These are phyloP conservation scores for Diadegma fenestrale DNA, from an alignment of 2,888 invertebrate species.

Conservation along the genomic window DNA sequence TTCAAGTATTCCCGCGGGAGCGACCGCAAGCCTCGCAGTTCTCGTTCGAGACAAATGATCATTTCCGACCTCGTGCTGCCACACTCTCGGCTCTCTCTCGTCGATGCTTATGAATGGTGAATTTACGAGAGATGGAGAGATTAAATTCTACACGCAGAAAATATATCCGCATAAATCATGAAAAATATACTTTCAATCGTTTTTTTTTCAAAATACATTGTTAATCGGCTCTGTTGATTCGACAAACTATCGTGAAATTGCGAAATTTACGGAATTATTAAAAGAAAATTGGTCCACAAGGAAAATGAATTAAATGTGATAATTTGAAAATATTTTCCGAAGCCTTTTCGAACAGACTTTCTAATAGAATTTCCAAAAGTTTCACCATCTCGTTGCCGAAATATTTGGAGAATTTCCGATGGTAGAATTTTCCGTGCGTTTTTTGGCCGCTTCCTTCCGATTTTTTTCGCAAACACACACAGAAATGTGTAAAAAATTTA, in stretches of 20 bases:
- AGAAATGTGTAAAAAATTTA: too few relatives aligned
- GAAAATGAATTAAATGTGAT: too few relatives aligned
- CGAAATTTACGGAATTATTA: too few relatives aligned
- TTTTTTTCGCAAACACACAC: too few relatives aligned
- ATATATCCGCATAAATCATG: not conserved
- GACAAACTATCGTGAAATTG: not conserved
- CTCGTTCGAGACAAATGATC: slow-evolving; percentile 51
- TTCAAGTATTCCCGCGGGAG: slow-evolving; percentile 55
- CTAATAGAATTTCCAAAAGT: too few relatives aligned
- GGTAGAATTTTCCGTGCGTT: too few relatives aligned
- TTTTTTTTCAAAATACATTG: not conserved
- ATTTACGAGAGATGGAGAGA: slow-evolving; percentile 43
- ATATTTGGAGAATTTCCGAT: too few relatives aligned
- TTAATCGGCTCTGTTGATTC: not conserved
- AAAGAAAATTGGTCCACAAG: too few relatives aligned
- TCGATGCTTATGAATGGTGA: slow-evolving; percentile 49
- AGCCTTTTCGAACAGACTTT: too few relatives aligned
- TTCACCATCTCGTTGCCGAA: too few relatives aligned
- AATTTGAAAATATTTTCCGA: too few relatives aligned
- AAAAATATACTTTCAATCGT: slow-evolving; percentile 8
- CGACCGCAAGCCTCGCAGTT: slow-evolving; percentile 43
- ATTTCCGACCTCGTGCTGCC: slow-evolving; percentile 51
- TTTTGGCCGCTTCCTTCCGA: too few relatives aligned
- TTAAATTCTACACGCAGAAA: slow-evolving; percentile 9
- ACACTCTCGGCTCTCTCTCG: slow-evolving; percentile 7